Evolutionary conservation across 2,797 vertebrate genomes (phyloP).

Genomic region (Paguma larvata): DNA sequence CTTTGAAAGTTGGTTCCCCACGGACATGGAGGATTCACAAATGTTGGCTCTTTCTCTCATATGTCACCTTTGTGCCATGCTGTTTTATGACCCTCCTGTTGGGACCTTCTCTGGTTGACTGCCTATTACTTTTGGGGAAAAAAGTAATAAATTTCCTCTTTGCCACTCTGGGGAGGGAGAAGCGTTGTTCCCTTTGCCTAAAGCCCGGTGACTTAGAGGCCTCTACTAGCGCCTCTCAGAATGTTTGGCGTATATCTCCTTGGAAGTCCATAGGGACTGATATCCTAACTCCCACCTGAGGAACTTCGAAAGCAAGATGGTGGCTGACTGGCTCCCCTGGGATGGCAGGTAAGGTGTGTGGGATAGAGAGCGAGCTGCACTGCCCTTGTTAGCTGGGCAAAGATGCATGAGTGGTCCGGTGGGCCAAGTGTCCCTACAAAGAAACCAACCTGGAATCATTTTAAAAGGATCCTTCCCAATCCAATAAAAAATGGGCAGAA

Average conservation of each 20-base stretch:
- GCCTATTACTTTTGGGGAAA: not conserved
- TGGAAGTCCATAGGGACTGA: not conserved
- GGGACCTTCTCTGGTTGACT: not conserved
- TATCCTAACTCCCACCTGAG: not conserved
- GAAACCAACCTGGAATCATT: not conserved
- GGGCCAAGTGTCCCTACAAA: not conserved
- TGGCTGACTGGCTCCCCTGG: not conserved
- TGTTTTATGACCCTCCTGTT: not conserved
- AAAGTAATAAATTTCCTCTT: not conserved
- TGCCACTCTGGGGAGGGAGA: not conserved
- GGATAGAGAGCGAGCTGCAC: not conserved
- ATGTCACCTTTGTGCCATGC: not conserved
- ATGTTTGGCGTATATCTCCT: not conserved
- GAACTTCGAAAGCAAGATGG: not conserved
- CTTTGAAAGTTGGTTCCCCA: not conserved
- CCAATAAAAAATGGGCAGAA: too few relatives aligned
- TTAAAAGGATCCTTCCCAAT: not conserved
- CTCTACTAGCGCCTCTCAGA: not conserved
- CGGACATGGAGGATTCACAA: not conserved
- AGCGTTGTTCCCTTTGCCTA: not conserved
- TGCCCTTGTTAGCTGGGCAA: not conserved
- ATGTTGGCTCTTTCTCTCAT: slow-evolving; percentile 31
- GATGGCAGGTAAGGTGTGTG: not conserved
- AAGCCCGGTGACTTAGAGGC: not conserved
- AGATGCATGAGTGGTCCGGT: not conserved